phyloP scores from a whole-genome alignment of 2,888 invertebrate genomes.

The Zeuzera pyrina region DNA sequence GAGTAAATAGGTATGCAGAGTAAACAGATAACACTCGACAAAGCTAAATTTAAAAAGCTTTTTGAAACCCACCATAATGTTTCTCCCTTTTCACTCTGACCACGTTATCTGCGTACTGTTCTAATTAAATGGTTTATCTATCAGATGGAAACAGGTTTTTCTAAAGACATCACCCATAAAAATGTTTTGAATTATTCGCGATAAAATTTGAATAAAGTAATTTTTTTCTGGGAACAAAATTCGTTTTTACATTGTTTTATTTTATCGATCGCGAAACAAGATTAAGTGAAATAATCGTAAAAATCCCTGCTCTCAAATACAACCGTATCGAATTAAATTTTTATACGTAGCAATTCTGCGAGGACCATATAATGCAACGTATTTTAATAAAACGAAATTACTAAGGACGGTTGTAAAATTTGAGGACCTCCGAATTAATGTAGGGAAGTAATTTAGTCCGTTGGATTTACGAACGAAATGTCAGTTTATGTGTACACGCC shows the following conservation, averaged over 20 bases:
- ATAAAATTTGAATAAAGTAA: no score
- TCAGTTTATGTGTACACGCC: slow-evolving; percentile 30
- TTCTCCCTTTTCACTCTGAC: slow-evolving; percentile 23
- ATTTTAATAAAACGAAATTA: slow-evolving; percentile 64
- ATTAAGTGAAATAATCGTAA: slow-evolving; percentile 43
- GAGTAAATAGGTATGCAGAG: slow-evolving; percentile 2
- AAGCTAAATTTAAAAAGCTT: slow-evolving; percentile 30
- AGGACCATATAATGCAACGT: slow-evolving; percentile 45
- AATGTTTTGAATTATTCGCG: no score
- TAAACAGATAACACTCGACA: slow-evolving; percentile 23
- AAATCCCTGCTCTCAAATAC: slow-evolving; percentile 29
- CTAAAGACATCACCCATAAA: slow-evolving; percentile 30
- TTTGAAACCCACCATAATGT: slow-evolving; percentile 25
- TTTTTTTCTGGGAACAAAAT: no score
- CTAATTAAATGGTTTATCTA: slow-evolving; percentile 48
- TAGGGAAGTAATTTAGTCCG: slow-evolving; percentile 46
- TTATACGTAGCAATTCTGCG: slow-evolving; percentile 40
- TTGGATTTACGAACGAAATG: slow-evolving; percentile 39
- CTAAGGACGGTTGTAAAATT: slow-evolving; percentile 57
- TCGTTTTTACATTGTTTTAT: no score
- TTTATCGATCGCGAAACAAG: no score
- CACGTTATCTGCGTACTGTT: slow-evolving; percentile 36
- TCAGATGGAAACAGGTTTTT: slow-evolving; percentile 33
- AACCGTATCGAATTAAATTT: slow-evolving; percentile 42
- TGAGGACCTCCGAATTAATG: slow-evolving; percentile 55